Evolutionary conservation across 1,140 invertebrate species (phyloP).

Genomic region (Trichogramma pretiosum): DNA sequence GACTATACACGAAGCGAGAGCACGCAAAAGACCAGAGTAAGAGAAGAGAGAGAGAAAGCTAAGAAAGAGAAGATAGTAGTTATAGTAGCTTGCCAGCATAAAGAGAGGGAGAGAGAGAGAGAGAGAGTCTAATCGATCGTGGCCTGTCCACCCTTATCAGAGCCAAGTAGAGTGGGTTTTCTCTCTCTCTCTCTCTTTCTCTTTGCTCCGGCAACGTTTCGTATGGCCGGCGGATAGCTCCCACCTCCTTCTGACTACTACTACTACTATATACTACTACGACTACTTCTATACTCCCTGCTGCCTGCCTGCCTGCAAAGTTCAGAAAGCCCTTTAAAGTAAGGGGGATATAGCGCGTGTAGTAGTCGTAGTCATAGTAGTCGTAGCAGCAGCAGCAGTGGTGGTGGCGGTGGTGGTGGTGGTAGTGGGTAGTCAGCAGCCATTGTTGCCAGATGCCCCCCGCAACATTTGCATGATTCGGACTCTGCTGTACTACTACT

Average conservation of each 20-base stretch:
- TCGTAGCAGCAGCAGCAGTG: no score
- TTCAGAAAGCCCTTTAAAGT: slow-evolving; percentile 40
- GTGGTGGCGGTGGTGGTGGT: no score
- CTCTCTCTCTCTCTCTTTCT: not conserved
- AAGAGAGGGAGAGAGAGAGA: not conserved
- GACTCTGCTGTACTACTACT: no score
- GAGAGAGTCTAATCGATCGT: slow-evolving; percentile 43
- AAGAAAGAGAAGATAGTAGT: slow-evolving; percentile 1
- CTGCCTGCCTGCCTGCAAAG: slow-evolving; percentile 3
- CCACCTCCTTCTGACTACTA: no score
- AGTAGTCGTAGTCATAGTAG: no score
- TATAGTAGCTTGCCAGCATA: not conserved
- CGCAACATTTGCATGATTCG: slow-evolving; percentile 45
- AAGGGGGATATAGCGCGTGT: slow-evolving; percentile 41
- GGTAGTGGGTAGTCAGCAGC: no score
- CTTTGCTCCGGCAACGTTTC: slow-evolving; percentile 32
- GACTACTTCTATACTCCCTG: slow-evolving; percentile 15
- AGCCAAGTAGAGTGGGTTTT: slow-evolving; percentile 20
- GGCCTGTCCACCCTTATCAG: slow-evolving; percentile 49
- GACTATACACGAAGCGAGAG: slow-evolving; percentile 1
- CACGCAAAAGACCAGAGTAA: slow-evolving; percentile 6
- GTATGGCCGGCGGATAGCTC: slow-evolving; percentile 42
- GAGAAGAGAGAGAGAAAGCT: slow-evolving; percentile 20
- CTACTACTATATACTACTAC: no score
- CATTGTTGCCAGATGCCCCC: slow-evolving; percentile 49